phyloP scores from a whole-genome alignment of 1,140 invertebrate genomes.

The Papilio dardanus region DNA sequence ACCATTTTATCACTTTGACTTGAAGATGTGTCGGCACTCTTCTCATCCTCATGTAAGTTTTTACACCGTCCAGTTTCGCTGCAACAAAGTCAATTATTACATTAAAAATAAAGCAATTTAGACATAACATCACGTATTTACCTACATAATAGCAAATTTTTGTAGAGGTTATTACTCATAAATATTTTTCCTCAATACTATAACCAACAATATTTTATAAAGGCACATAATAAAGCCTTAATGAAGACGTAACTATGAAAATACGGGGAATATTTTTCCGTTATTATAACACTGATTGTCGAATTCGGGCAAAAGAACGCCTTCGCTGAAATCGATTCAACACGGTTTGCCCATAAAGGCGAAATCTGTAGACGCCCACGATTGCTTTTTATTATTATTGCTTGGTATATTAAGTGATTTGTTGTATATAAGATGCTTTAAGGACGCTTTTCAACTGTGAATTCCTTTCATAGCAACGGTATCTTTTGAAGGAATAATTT shows the following conservation, averaged over 20 bases:
- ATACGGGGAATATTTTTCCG: not conserved
- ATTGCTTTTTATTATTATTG: slow-evolving; percentile 34
- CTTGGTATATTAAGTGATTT: slow-evolving; percentile 14
- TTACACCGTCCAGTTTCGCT: slow-evolving; percentile 99
- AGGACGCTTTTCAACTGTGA: not conserved
- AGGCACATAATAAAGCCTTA: not conserved
- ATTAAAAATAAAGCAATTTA: not conserved
- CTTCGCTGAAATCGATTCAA: slow-evolving; percentile 25
- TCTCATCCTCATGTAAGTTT: slow-evolving; percentile 99
- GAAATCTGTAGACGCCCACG: slow-evolving; percentile 14
- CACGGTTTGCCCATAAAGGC: slow-evolving; percentile 12
- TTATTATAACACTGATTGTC: slow-evolving; percentile 12
- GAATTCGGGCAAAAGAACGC: not conserved
- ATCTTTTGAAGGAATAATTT: not conserved
- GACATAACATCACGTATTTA: no score
- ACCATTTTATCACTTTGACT: slow-evolving; percentile 99
- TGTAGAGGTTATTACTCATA: no score
- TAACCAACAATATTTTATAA: not conserved
- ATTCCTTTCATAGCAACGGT: not conserved
- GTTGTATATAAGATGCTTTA: not conserved
- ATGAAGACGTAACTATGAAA: slow-evolving; percentile 1
- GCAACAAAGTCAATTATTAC: slow-evolving; percentile 76
- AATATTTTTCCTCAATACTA: no score
- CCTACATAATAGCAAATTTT: no score
- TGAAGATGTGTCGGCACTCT: slow-evolving; percentile 97